These are phyloP conservation scores for Apis cerana DNA, from an alignment of 1,140 invertebrate species.

Conservation along the genomic window DNA sequence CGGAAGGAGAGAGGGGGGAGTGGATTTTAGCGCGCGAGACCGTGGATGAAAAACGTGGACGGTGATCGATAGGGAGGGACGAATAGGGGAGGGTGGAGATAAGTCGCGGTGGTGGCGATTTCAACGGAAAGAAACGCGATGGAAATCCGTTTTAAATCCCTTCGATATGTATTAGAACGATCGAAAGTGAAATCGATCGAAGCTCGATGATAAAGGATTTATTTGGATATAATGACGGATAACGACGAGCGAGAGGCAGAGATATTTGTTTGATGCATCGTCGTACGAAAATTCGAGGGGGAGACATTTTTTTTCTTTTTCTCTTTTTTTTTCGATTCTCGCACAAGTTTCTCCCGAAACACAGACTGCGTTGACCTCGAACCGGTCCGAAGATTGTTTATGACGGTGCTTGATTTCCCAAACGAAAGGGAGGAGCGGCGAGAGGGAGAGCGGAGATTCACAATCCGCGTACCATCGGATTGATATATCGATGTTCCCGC, in stretches of 20 bases:
- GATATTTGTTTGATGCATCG: neutral
- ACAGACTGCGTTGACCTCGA: conserved; percentile 23
- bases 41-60: neutral
- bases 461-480: conserved; percentile 36
- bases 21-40: neutral
- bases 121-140: too few species aligned
- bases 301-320: conserved; percentile 11
- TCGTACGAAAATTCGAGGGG: neutral
- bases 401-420: conserved; percentile 53
- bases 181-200: too few species aligned
- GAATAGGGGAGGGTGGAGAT: neutral
- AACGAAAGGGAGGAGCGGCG: conserved; percentile 43
- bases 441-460: conserved; percentile 37
- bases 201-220: too few species aligned
- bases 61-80: neutral
- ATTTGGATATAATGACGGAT: too few species aligned
- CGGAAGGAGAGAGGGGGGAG: neutral
- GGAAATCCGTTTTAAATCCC: neutral
- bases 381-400: conserved; percentile 48
- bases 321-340: neutral
- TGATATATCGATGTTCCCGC: conserved; percentile 54
- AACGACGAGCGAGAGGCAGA: too few species aligned
- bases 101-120: neutral
- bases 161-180: too few species aligned
- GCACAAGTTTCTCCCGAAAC: conserved; percentile 20